Evolutionary conservation across 2,888 invertebrate species (phyloP), one percentile per base, ranked within the genome.

Genomic region (Drosophila stalkeri): DNA sequence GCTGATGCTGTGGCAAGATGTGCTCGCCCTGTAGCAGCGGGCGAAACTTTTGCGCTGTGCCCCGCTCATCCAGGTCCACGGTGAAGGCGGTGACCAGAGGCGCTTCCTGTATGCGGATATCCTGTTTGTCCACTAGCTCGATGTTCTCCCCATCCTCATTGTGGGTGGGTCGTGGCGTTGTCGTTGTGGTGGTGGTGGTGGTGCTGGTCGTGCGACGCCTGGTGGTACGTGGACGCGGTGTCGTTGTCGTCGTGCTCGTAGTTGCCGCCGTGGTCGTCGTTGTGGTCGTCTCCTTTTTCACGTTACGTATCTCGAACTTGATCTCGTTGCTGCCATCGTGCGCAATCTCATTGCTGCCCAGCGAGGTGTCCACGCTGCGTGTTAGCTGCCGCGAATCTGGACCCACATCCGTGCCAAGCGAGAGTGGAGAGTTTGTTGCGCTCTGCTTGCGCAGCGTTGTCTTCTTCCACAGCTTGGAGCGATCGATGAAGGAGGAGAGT

Each of bases 11-110:
- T 16, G 64, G 80, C 23, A 70, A 72, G 16, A 63, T 70, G 9
- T 52, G 51, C 60, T 51, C 43, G 47, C 77, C 49, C 61, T 95
- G 95, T 87, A 94, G 95, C 82, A 97, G 94, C 0, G 97, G 96
- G 59, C 96, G 95, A 0, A 97, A 96, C 91, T 96, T 96, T 82
- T 96, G 96, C 0, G 97, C 96, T n/a, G 95, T 91, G 1, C 97
- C 97, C 35, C 94, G 94, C 77, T 95, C 96, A 89, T 97, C 97
- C 92, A 97, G 96, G 77, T 97, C 97, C 0, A 97, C 96, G 0
- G 97, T 97, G 87, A 97, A 97, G 0, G 97, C 97, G 3, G 97
- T 96, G 0, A 97, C 96, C 68, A 97, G 91, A 0, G 97, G 97
- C 3, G 97, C 97, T 80, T 96, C 95, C 88, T 96, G 96, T 57